These are phyloP conservation scores for Cyclopterus lumpus DNA, from an alignment of 2,797 vertebrate species.

Conservation along the genomic window DNA sequence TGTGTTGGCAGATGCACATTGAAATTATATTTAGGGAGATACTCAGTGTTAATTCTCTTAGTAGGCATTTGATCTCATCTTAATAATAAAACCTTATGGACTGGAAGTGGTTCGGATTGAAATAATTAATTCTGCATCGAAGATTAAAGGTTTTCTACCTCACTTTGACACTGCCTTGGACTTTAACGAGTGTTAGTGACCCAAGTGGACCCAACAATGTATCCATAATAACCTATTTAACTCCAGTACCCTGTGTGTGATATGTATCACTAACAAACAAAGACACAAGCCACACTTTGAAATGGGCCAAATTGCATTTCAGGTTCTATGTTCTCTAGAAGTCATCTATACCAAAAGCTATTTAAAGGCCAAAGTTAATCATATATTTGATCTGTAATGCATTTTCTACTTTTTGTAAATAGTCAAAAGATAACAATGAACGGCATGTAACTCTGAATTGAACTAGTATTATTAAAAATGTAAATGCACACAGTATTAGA, in stretches of 20 bases:
- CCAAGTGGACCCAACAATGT: not conserved
- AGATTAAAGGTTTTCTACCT: not conserved
- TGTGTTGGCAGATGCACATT: slow-evolving; percentile 4
- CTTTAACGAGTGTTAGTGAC: not conserved
- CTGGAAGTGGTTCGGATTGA: not conserved
- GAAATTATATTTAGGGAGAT: slow-evolving; percentile 1
- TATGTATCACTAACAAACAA: not conserved
- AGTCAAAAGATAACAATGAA: too few species aligned
- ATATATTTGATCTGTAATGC: slow-evolving; percentile 15
- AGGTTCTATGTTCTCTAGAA: not conserved
- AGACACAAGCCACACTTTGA: slow-evolving; percentile 2
- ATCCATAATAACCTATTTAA: slow-evolving; percentile 7
- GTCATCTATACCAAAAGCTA: not conserved
- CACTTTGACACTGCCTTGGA: not conserved
- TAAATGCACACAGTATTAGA: slow-evolving; percentile 22
- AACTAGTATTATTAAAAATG: not conserved
- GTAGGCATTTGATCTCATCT: not conserved
- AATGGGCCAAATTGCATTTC: not conserved
- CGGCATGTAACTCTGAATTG: too few species aligned
- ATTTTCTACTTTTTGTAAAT: too few species aligned
- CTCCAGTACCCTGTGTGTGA: not conserved
- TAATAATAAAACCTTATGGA: not conserved
- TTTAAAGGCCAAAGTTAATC: slow-evolving; percentile 17
- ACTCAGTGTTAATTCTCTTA: not conserved
- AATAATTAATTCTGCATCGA: not conserved